Evolutionary conservation across 2,113 vertebrate genomes (phyloP).

Genomic region (Meriones unguiculatus): DNA sequence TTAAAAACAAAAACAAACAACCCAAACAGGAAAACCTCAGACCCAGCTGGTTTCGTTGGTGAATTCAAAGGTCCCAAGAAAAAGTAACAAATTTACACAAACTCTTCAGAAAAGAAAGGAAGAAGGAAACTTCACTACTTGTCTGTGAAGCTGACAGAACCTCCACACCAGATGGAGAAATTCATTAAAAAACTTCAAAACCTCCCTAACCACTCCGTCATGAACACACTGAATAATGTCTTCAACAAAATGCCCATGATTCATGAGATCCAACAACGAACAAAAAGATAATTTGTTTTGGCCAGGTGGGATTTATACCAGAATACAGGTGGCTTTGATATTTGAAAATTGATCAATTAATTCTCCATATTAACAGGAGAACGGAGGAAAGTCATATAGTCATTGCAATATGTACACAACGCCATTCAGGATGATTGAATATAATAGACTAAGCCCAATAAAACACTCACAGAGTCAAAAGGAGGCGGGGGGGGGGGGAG

Average conservation of each 20-base stretch:
- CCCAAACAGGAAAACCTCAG: background rate
- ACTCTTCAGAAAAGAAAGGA: background rate
- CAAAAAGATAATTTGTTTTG: rapidly evolving
- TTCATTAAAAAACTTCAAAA: too few relatives aligned
- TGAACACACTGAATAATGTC: background rate
- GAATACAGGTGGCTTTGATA: background rate
- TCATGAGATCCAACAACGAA: background rate
- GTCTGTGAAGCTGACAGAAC: background rate
- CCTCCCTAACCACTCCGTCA: background rate
- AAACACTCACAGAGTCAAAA: background rate
- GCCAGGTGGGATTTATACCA: background rate
- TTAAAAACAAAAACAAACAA: background rate
- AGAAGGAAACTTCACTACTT: background rate
- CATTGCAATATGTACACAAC: background rate
- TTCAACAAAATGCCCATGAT: background rate
- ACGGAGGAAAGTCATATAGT: background rate
- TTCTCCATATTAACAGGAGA: background rate
- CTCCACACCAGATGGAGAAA: background rate
- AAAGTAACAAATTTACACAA: background rate
- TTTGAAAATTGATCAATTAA: background rate
- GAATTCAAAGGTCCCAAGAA: background rate
- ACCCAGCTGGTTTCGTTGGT: background rate
- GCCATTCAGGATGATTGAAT: background rate
- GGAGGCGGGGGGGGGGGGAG: background rate
- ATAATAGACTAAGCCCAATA: background rate